phyloP scores from a whole-genome alignment of 1,140 invertebrate genomes.

The Calosoma granatense region DNA sequence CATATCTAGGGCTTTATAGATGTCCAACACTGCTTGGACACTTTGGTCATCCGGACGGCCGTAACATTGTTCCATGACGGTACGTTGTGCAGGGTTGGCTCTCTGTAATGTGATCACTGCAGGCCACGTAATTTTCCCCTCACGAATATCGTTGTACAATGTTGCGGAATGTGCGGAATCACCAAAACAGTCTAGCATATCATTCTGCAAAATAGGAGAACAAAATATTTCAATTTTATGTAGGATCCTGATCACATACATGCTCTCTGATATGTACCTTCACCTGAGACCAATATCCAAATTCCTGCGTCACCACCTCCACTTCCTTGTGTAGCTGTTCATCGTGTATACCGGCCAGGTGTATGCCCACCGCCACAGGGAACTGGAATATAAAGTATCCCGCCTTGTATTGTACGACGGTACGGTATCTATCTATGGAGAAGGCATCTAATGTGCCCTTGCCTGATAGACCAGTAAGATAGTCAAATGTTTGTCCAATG shows the following conservation, averaged over 20 bases:
- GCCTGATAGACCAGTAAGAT: conserved; percentile 46
- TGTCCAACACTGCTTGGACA: conserved; percentile 58
- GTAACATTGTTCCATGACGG: conserved; percentile 74
- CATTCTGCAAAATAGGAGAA: conserved; percentile 58
- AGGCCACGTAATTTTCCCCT: conserved; percentile 95
- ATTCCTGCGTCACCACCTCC: conserved; percentile 80
- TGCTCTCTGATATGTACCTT: too few species aligned
- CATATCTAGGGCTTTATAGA: conserved; percentile 73
- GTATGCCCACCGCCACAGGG: conserved; percentile 79
- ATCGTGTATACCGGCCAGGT: conserved; percentile 75
- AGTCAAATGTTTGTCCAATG: conserved; percentile 68
- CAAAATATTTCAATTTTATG: too few species aligned
- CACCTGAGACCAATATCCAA: conserved; percentile 96
- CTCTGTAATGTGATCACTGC: conserved; percentile 78
- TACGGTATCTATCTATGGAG: conserved; percentile 78
- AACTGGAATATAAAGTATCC: conserved; percentile 91
- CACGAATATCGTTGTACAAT: conserved; percentile 81
- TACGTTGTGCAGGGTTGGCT: conserved; percentile 59
- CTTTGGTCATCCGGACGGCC: conserved; percentile 56
- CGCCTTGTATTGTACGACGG: conserved; percentile 93
- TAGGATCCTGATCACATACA: too few species aligned
- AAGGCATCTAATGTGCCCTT: conserved; percentile 63
- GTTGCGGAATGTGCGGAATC: conserved; percentile 79
- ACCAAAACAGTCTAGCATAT: conserved; percentile 91
- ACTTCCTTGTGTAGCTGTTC: conserved; percentile 72